These are phyloP conservation scores for Trileptium ribeirensis DNA, from an alignment of 2,888 invertebrate genomes.

Conservation along the genomic window DNA sequence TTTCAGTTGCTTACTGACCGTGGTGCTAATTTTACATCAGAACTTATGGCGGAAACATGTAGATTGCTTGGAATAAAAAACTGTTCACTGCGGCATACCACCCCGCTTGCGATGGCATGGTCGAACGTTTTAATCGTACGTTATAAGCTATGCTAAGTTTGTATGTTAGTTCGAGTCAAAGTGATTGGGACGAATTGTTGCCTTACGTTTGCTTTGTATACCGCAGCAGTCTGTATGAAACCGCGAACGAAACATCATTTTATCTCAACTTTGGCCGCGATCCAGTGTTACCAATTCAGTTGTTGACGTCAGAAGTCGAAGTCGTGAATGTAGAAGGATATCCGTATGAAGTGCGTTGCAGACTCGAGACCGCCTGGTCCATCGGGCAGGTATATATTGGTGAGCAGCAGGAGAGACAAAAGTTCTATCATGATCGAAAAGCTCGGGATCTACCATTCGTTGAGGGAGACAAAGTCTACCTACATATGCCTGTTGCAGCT, in stretches of 20 bases:
- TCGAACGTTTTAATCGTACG: no score
- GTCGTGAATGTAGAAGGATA: neutral
- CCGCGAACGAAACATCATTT: constrained; percentile 34
- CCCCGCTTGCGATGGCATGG: no score
- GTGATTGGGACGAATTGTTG: constrained; percentile 41
- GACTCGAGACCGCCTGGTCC: neutral
- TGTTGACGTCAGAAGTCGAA: constrained; percentile 30
- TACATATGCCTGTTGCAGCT: no score
- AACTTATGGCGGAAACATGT: no score
- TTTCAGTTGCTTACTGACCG: no score
- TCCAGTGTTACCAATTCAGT: no score
- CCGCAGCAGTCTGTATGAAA: constrained; percentile 31
- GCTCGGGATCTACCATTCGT: neutral
- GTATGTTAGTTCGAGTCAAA: neutral
- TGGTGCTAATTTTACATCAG: no score
- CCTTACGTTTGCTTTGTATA: constrained; percentile 38
- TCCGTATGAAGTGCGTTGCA: neutral
- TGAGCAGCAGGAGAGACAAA: neutral
- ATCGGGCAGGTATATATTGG: neutral
- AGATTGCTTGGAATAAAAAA: no score
- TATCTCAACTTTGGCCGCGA: constrained; percentile 29
- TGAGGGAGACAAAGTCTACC: neutral
- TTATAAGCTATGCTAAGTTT: neutral
- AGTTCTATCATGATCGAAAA: neutral
- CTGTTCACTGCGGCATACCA: no score